Conservation (phyloP, 2,113 vertebrate species). For the Propithecus coquereli region DNA sequence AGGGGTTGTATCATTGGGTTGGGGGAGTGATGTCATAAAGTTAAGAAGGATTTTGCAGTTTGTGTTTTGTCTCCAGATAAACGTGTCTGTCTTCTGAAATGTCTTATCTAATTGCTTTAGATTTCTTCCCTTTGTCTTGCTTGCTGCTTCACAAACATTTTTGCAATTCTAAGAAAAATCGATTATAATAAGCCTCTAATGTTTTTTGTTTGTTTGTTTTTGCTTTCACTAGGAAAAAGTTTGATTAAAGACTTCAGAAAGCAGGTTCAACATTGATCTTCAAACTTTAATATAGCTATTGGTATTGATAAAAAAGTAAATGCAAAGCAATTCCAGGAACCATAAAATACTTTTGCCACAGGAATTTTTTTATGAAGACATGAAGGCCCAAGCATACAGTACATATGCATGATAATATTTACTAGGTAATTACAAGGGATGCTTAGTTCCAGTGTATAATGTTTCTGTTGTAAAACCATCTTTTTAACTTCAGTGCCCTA, state of each 20-base stretch:
- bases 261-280: constrained; percentile 41
- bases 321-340: constrained; percentile 44
- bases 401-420: constrained; percentile 29
- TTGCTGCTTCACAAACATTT: constrained; percentile 60
- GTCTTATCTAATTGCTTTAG: constrained; percentile 54
- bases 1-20: neutral
- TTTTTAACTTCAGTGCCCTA: neutral
- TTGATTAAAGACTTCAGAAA: constrained; percentile 60
- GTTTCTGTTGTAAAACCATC: constrained; percentile 1
- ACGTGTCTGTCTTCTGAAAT: constrained; percentile 49
- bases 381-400: neutral
- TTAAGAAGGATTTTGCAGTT: constrained; percentile 35
- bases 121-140: constrained; percentile 24
- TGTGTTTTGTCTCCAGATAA: constrained; percentile 37
- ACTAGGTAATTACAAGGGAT: neutral
- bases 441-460: constrained; percentile 24
- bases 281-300: constrained; percentile 51
- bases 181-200: constrained; percentile 34
- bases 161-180: constrained; percentile 63
- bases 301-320: constrained; percentile 56
- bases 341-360: neutral
- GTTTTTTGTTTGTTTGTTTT: neutral
- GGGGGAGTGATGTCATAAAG: neutral
- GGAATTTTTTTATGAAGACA: neutral
- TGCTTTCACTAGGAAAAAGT: constrained; percentile 40